phyloP scores from a whole-genome alignment of 2,888 invertebrate species.

The Pseudococcus jackbeardsleyi region DNA sequence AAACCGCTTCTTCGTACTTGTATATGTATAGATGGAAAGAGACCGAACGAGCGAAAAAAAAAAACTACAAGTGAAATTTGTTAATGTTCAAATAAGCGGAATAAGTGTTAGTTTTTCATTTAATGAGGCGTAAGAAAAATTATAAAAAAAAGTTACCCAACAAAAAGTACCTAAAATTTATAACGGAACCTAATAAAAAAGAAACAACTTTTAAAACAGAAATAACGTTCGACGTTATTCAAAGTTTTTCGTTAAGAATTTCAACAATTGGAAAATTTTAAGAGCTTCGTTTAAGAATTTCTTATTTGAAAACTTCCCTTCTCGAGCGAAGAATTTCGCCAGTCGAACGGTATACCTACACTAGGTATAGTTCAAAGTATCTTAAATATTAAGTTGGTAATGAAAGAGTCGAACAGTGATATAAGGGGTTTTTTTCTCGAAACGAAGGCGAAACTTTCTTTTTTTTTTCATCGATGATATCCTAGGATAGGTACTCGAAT shows the following conservation, averaged over 20 bases:
- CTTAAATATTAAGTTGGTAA: slow-evolving; percentile 52
- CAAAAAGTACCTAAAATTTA: slow-evolving; percentile 28
- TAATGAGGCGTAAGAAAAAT: slow-evolving; percentile 35
- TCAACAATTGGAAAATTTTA: slow-evolving; percentile 44
- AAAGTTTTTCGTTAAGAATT: slow-evolving; percentile 43
- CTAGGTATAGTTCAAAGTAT: slow-evolving; percentile 35
- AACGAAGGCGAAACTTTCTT: not conserved
- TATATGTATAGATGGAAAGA: not conserved
- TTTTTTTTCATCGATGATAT: not conserved
- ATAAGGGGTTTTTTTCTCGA: not conserved
- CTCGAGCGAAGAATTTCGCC: slow-evolving; percentile 16
- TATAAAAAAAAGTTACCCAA: slow-evolving; percentile 31
- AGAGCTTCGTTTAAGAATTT: slow-evolving; percentile 50
- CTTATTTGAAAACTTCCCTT: slow-evolving; percentile 39
- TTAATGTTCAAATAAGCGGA: slow-evolving; percentile 46
- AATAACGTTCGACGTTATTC: slow-evolving; percentile 29
- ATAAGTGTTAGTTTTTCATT: slow-evolving; percentile 28
- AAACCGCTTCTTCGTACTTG: not conserved
- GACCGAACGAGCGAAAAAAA: not conserved
- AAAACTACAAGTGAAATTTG: slow-evolving; percentile 9
- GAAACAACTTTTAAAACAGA: slow-evolving; percentile 39
- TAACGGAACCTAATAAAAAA: slow-evolving; percentile 43
- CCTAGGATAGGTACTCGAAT: not conserved
- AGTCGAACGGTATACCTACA: not conserved
- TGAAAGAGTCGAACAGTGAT: slow-evolving; percentile 47